phyloP scores from a whole-genome alignment of 1,140 invertebrate species.

The Anthonomus grandis region DNA sequence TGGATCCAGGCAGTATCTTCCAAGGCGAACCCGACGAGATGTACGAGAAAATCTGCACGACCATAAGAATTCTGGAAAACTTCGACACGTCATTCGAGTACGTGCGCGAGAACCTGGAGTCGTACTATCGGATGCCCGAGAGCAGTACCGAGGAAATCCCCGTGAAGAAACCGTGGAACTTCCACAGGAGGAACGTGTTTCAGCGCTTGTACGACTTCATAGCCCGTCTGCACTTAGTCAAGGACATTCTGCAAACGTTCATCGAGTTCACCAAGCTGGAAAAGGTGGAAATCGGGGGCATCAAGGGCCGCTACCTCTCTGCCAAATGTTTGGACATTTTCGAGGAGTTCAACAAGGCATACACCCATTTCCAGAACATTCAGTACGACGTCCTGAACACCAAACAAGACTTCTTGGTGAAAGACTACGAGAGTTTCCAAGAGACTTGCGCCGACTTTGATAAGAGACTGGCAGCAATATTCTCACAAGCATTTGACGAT shows the following conservation, averaged over 20 bases:
- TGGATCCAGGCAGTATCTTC: conserved; percentile 64
- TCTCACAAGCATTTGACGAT: conserved; percentile 73
- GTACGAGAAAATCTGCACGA: conserved; percentile 52
- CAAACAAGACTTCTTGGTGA: conserved; percentile 61
- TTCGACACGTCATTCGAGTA: conserved; percentile 52
- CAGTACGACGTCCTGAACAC: conserved; percentile 68
- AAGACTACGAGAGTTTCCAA: conserved; percentile 61
- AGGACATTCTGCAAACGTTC: conserved; percentile 68
- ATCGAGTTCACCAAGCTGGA: conserved; percentile 83
- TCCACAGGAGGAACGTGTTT: conserved; percentile 70
- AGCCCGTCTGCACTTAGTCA: conserved; percentile 56
- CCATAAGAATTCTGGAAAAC: conserved; percentile 51
- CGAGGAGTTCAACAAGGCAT: conserved; percentile 70
- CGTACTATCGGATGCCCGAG: conserved; percentile 46
- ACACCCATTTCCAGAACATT: conserved; percentile 66
- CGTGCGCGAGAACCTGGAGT: conserved; percentile 54
- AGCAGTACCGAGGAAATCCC: conserved; percentile 18
- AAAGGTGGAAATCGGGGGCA: conserved; percentile 79
- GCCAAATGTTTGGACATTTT: conserved; percentile 53
- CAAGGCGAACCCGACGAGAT: conserved; percentile 68
- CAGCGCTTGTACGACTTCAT: conserved; percentile 65
- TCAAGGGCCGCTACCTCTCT: conserved; percentile 65
- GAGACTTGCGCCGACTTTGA: conserved; percentile 63
- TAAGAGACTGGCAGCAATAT: conserved; percentile 68
- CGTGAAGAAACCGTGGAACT: conserved; percentile 63